Evolutionary conservation across 92 coral and sea anemone genomes (phyloP).

Genomic region (Epizoanthus stellaris): DNA sequence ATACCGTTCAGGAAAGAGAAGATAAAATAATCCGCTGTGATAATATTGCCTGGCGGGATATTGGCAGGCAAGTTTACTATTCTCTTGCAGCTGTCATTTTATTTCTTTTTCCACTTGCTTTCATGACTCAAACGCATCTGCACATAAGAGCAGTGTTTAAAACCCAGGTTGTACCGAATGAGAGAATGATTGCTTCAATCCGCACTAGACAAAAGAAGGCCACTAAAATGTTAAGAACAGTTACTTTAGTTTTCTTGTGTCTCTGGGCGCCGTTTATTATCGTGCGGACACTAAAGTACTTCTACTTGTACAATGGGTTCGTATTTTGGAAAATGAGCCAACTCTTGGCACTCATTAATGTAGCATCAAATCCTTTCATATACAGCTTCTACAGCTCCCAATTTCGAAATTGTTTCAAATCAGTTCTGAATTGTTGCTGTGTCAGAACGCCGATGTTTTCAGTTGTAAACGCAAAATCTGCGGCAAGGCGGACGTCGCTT

Average conservation of each 20-base stretch:
- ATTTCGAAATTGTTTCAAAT: constrained; percentile 67
- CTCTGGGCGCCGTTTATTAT: constrained; percentile 80
- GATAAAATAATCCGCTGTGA: constrained; percentile 39
- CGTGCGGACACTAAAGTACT: constrained; percentile 72
- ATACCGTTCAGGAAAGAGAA: constrained; percentile 27
- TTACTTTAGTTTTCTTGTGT: constrained; percentile 52
- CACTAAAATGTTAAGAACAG: constrained; percentile 70
- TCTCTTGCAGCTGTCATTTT: constrained; percentile 59
- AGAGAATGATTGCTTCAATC: constrained; percentile 51
- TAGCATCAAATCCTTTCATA: constrained; percentile 84
- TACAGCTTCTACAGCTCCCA: constrained; percentile 82
- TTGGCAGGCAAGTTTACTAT: constrained; percentile 77
- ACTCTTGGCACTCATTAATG: constrained; percentile 63
- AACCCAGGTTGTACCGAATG: constrained; percentile 73
- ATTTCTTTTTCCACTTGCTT: constrained; percentile 64
- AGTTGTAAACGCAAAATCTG: background rate
- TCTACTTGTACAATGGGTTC: constrained; percentile 62
- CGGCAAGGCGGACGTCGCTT: background rate
- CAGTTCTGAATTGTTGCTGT: constrained; percentile 69
- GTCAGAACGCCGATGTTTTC: background rate
- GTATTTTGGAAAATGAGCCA: constrained; percentile 75
- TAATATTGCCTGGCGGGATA: constrained; percentile 63
- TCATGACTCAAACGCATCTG: constrained; percentile 72
- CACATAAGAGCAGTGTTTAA: constrained; percentile 67
- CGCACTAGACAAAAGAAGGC: constrained; percentile 73